A percentile compares a stretch with the other conserved stretches of the same genome.
These are phyloP conservation scores for Trichomycterus rosablanca DNA, from an alignment of 2,113 vertebrate genomes.

Conservation along the genomic window DNA sequence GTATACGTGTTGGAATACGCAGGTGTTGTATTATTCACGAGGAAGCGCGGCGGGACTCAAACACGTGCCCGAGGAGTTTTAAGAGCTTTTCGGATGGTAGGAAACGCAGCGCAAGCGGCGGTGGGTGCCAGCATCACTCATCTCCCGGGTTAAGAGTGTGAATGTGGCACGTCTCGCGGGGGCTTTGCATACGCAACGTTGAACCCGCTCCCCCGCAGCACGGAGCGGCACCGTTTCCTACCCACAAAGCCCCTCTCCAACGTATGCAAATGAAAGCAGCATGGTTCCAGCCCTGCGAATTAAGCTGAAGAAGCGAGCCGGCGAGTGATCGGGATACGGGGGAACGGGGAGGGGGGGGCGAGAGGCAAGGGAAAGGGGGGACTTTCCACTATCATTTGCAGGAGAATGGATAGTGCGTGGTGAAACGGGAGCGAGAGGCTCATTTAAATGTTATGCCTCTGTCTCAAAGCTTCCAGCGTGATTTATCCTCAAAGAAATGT, in stretches of 20 bases:
- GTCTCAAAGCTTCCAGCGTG: conserved; percentile 59
- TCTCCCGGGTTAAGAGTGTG: conserved; percentile 38
- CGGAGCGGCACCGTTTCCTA: conserved; percentile 39
- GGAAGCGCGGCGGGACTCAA: conserved; percentile 4
- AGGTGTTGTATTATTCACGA: conserved; percentile 16
- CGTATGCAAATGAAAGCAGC: conserved; percentile 69
- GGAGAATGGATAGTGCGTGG: conserved; percentile 63
- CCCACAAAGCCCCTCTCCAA: conserved; percentile 57
- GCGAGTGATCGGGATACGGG: conserved; percentile 40
- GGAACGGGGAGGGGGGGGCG: background rate
- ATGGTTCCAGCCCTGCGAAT: conserved; percentile 61
- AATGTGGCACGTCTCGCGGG: conserved; percentile 33
- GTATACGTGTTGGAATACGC: conserved; percentile 8
- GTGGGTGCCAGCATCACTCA: conserved; percentile 36
- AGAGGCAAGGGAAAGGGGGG: background rate
- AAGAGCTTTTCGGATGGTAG: conserved; percentile 26
- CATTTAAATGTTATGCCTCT: conserved; percentile 73
- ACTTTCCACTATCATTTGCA: conserved; percentile 58
- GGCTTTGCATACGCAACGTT: conserved; percentile 35
- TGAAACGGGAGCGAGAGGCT: conserved; percentile 58
- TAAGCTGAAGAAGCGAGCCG: conserved; percentile 61
- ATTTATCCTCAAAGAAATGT: conserved; percentile 69
- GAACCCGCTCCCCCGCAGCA: conserved; percentile 35
- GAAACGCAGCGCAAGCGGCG: conserved; percentile 7
- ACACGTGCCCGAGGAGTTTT: conserved; percentile 25